phyloP scores from a whole-genome alignment of 2,113 vertebrate species.

The Mormyrus lacerda region DNA sequence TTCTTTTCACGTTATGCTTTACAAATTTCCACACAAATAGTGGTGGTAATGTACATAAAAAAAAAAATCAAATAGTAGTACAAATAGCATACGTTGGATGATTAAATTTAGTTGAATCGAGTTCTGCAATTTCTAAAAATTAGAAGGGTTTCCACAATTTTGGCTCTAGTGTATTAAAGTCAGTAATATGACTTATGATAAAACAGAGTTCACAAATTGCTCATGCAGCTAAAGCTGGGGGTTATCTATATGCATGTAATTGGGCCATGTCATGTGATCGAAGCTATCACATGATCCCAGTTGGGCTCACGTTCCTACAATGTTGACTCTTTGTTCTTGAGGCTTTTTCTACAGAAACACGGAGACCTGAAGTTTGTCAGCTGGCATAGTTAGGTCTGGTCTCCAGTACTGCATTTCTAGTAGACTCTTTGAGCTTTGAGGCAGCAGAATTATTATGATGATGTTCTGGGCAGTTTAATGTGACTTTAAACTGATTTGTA shows the following conservation, averaged over 20 bases:
- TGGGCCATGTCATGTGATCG: neutral
- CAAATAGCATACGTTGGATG: neutral
- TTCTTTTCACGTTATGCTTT: too few species aligned
- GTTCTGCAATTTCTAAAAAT: neutral
- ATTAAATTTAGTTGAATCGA: neutral
- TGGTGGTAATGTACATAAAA: neutral
- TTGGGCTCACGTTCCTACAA: neutral
- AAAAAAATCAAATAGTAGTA: neutral
- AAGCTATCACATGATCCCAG: neutral
- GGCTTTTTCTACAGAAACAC: neutral
- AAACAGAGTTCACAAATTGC: neutral
- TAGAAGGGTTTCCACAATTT: neutral
- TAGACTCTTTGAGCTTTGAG: neutral
- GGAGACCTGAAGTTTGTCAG: neutral
- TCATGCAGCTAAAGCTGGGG: neutral
- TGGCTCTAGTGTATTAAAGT: neutral
- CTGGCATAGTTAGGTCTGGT: neutral
- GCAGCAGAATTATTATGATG: neutral
- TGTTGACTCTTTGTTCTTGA: neutral
- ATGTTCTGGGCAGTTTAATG: neutral
- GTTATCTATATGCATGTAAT: neutral
- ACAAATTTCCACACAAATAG: too few species aligned
- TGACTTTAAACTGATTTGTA: neutral
- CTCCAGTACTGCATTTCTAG: neutral
- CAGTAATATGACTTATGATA: neutral